These are phyloP conservation scores for Eupithecia subumbrata DNA, from an alignment of 2,888 invertebrate genomes.

Conservation along the genomic window DNA sequence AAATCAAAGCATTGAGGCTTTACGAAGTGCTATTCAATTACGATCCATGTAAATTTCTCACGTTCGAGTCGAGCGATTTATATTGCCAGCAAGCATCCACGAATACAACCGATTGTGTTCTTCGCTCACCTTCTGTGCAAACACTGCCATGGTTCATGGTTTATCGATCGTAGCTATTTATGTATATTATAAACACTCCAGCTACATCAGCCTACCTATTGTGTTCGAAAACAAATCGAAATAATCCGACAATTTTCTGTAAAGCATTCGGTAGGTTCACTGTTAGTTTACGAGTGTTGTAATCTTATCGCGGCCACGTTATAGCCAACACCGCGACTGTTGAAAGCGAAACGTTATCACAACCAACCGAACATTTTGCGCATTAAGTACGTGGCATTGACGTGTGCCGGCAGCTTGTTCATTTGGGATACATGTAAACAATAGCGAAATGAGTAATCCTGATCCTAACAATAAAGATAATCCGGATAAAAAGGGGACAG, in stretches of 20 bases:
- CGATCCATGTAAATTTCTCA: neutral
- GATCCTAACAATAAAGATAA: slow-evolving; percentile 51
- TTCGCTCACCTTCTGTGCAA: slow-evolving; percentile 36
- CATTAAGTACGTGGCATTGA: slow-evolving; percentile 76
- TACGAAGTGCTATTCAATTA: neutral
- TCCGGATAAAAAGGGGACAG: slow-evolving; percentile 46
- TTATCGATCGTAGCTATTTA: slow-evolving; percentile 4
- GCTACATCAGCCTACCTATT: slow-evolving; percentile 39
- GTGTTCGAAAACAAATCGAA: slow-evolving; percentile 50
- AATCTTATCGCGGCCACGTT: slow-evolving; percentile 55
- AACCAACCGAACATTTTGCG: slow-evolving; percentile 58
- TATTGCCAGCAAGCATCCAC: slow-evolving; percentile 8
- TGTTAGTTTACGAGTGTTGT: slow-evolving; percentile 33
- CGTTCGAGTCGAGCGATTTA: neutral
- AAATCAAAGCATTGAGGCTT: neutral
- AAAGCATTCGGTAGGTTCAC: slow-evolving; percentile 34
- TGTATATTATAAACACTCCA: neutral
- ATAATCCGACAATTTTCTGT: slow-evolving; percentile 61
- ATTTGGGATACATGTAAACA: slow-evolving; percentile 37
- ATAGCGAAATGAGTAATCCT: slow-evolving; percentile 56
- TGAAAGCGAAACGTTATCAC: slow-evolving; percentile 65
- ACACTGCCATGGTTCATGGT: neutral
- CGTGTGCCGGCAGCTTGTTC: slow-evolving; percentile 42
- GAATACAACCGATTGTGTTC: slow-evolving; percentile 20
- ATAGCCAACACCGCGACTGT: slow-evolving; percentile 51